Evolutionary conservation across 2,113 vertebrate species (phyloP), one percentile per base, ranked within the genome.

Genomic region (Sitta europaea): DNA sequence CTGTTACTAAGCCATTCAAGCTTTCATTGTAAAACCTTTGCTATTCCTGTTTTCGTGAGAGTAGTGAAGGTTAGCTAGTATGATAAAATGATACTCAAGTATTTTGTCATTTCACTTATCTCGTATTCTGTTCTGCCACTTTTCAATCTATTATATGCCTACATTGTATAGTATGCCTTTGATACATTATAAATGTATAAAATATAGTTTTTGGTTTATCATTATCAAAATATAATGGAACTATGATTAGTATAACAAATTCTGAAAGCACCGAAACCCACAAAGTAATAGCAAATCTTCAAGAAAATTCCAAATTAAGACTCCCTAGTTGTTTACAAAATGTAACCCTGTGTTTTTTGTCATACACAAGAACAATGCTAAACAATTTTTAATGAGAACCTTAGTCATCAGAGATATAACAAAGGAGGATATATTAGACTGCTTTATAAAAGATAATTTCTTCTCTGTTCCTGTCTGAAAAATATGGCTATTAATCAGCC

Each of bases 1-100:
- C 66, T 92, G 40, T 87, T 63, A 65, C 83, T 81, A 89, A 92
- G 90, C 40, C 53, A 78, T 78, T 97, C 70, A 87, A 57, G 62
- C 76, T 91, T 91, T 93, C 72, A 83, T 61, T 83, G n/a, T 42
- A 80, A 90, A 90, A 73, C 35, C 38, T 86, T 78, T 90, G 33
- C 38, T 80, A 14, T 86, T 86, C 29, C 51, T 94, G 33, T 58
- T 35, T 80, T 93, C 42, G 12, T 51, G 35, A 71, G 23, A 86
- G 27, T 87, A 61, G 45, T 45, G 65, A 78, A 72, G n/a, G 45
- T 65, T 89, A 89, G 77, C 40, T 78, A 85, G 62, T 45, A 68
- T 27, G 27, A 77, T 50, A 75, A 92, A 79, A 92, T 48, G 18
- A 45, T 68, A 50, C 24, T 79, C 45, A 75, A 89, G 45, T 61